Base-by-base conservation (phyloP, 2,888 invertebrate species). In the Aelia acuminata region DNA sequence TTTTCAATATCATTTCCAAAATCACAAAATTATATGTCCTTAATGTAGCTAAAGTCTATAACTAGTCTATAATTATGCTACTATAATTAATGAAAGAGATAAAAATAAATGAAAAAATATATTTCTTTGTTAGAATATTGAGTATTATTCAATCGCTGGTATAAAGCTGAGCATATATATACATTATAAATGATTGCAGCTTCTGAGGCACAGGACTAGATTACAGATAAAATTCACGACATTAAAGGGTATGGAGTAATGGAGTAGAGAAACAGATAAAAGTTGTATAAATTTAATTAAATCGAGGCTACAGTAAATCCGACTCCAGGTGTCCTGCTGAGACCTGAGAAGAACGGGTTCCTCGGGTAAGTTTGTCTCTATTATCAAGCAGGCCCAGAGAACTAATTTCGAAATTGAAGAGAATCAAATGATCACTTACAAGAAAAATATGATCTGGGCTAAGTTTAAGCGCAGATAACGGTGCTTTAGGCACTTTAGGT, bases 191-290 rank as follows among this genome's bases (percentile, higher is more conserved):
- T 47, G 80, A 80, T 43, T 4, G 2, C 43, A 80, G 43, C 43
- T 80, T 80, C n/a, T 80, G 80, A 80, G 80, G 39, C 43, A 80
- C 80, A 43, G 43, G 80, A 80, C 80, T 80, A 80, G 80, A 80
- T 80, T n/a, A 80, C 3, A 20, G 10, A 70, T 18, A 31, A 5
- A 35, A 35, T 70, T 31, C 35, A 35, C 7, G 2, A 70, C 11
- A 43, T 80, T 43, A n/a, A 80, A n/a, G 43, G n/a, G n/a, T n/a
- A n/a, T n/a, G n/a, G n/a, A n/a, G n/a, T n/a, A 13, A 75, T 43
- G 3, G 22, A 4, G 11, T 80, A 26, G 35, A 35, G 4, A 70
- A 31, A 35, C 7, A 31, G 63, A 70, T 70, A 70, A 31, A 26
- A 57, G 26, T 31, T 18, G 3, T 70, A 31, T 13, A 53, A 53